phyloP scores from a whole-genome alignment of 2,113 vertebrate genomes.

The Podarcis raffonei region DNA sequence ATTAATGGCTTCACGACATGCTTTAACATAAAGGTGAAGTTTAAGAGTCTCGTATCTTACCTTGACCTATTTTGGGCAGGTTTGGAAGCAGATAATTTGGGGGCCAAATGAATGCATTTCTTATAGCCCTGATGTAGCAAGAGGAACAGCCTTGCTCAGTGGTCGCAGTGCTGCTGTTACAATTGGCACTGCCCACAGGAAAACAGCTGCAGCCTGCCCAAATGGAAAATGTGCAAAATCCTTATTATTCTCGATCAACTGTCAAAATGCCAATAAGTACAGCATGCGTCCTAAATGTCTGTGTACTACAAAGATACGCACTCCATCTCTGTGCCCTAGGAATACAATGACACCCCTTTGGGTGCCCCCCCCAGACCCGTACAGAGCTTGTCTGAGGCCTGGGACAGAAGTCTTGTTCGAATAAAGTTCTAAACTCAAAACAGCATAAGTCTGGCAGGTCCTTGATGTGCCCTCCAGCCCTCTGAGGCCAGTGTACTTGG shows the following conservation, averaged over 20 bases:
- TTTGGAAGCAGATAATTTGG: not conserved
- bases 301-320: not conserved
- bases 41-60: not conserved
- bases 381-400: too few species aligned
- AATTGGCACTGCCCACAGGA: not conserved
- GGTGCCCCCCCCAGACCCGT: too few species aligned
- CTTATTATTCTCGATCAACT: not conserved
- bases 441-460: too few species aligned
- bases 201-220: not conserved
- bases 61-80: not conserved
- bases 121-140: not conserved
- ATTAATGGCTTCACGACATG: not conserved
- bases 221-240: not conserved
- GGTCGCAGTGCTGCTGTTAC: not conserved
- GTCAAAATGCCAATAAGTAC: not conserved
- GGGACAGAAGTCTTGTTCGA: too few species aligned
- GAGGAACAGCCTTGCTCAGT: not conserved
- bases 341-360: too few species aligned
- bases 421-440: too few species aligned
- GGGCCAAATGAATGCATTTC: not conserved
- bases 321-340: not conserved
- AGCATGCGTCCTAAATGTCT: not conserved
- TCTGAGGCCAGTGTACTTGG: too few species aligned
- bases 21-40: slow-evolving; percentile 5
- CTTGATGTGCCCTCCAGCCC: too few species aligned